Evolutionary conservation across 2,797 vertebrate genomes (phyloP).

Genomic region (Lepidocolaptes lacrymiger): DNA sequence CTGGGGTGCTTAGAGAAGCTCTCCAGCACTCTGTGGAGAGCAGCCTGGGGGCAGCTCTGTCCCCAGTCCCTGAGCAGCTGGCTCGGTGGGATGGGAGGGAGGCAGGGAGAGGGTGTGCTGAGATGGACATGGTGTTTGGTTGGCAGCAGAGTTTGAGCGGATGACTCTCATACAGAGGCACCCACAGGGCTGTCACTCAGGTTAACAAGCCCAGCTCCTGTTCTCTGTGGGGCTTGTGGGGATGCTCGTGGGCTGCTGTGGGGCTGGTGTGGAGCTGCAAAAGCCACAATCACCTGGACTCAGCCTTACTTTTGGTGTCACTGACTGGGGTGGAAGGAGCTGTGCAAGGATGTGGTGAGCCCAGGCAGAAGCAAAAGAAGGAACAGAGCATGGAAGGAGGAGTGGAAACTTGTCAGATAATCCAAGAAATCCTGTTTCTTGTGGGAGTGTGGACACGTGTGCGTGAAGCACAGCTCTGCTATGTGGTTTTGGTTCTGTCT

Average conservation of each 20-base stretch:
- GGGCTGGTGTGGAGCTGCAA: neutral
- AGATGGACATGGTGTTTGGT: neutral
- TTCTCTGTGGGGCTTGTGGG: neutral
- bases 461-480: neutral
- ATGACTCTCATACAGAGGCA: neutral
- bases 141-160: neutral
- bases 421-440: neutral
- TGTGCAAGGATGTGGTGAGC: neutral
- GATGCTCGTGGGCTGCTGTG: neutral
- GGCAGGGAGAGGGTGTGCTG: neutral
- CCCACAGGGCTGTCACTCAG: accelerated
- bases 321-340: neutral
- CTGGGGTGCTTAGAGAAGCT: neutral
- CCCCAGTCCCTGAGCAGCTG: accelerated
- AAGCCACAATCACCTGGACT: neutral
- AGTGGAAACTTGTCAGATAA: neutral
- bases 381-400: neutral
- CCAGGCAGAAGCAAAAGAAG: neutral
- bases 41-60: neutral
- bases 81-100: neutral
- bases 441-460: accelerated
- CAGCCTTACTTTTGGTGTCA: neutral
- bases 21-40: neutral
- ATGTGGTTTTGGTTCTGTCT: neutral
- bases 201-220: neutral